A percentile compares a stretch with the other conserved stretches of the same genome.
Evolutionary conservation across 2,888 invertebrate species (phyloP).

Genomic region (Melipona bicolor): DNA sequence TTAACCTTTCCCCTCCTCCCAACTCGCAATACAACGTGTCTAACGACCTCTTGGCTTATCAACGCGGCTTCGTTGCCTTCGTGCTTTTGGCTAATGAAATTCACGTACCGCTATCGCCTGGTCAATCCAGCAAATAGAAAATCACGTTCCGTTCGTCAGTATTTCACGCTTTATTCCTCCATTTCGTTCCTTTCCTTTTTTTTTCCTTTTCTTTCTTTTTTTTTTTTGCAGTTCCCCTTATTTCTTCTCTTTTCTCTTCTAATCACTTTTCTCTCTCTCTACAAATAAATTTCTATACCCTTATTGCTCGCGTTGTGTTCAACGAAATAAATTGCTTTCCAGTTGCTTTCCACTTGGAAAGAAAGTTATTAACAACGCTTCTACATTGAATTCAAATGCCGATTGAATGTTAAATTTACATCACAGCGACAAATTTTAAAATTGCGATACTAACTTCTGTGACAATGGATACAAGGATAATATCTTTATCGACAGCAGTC

Average conservation of each 20-base stretch:
- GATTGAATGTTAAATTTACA: background rate
- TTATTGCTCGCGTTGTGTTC: background rate
- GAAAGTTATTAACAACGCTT: background rate
- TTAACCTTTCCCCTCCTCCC: background rate
- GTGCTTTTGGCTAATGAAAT: slow-evolving; percentile 62
- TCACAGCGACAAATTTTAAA: no score
- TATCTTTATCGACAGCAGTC: no score
- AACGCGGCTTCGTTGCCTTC: slow-evolving; percentile 47
- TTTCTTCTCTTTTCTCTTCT: background rate
- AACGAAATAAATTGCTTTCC: background rate
- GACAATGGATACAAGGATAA: no score
- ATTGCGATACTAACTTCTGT: no score
- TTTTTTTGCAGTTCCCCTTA: background rate
- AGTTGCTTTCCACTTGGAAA: background rate
- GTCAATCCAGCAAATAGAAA: slow-evolving; percentile 57
- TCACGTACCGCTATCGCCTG: slow-evolving; percentile 45
- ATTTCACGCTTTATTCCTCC: slow-evolving; percentile 14
- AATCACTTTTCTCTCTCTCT: background rate
- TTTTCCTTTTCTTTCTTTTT: background rate
- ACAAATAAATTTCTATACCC: background rate
- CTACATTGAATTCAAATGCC: background rate
- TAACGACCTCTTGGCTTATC: slow-evolving; percentile 68
- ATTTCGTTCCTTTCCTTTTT: background rate
- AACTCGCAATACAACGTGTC: slow-evolving; percentile 44
- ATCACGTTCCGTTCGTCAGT: slow-evolving; percentile 47